Percentiles rank a stretch among this genome's conserved stretches.
phyloP scores from a whole-genome alignment of 30 jellyfish, hydroid and myxozoan species.

The Hydractinia echinata region DNA sequence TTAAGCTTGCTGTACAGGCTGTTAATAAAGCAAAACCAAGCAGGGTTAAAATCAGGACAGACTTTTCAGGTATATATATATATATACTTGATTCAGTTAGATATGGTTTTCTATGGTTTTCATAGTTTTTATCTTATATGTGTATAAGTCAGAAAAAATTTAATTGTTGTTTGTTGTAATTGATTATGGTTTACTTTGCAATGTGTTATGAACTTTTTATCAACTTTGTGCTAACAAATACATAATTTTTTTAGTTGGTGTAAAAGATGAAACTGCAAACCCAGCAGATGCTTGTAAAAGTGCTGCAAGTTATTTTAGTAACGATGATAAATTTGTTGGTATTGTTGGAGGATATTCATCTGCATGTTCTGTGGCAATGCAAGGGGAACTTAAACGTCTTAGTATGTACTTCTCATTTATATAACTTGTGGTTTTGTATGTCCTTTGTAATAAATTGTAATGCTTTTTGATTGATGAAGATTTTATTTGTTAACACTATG shows the following conservation, averaged over 20 bases:
- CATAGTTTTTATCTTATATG: neutral
- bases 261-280: slow-evolving; percentile 38
- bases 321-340: slow-evolving; percentile 43
- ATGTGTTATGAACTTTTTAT: no score
- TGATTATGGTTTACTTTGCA: neutral
- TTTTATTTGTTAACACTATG: no score
- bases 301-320: slow-evolving; percentile 19
- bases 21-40: slow-evolving; percentile 58
- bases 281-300: slow-evolving; percentile 43
- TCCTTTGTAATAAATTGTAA: slow-evolving; percentile 2
- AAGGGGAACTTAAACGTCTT: slow-evolving; percentile 31
- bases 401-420: slow-evolving; percentile 28
- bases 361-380: slow-evolving; percentile 49
- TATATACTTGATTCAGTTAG: neutral
- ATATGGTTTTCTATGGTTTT: neutral
- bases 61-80: neutral
- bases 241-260: neutral
- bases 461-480: neutral
- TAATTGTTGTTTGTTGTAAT: neutral
- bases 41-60: neutral
- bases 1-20: slow-evolving; percentile 80
- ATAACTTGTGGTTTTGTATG: slow-evolving; percentile 28
- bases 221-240: neutral
- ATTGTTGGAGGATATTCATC: slow-evolving; percentile 75
- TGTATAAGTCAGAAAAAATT: neutral